Evolutionary conservation across 2,888 invertebrate genomes (phyloP), one percentile per base, ranked within the genome.

Genomic region (Phaonia tiefii): DNA sequence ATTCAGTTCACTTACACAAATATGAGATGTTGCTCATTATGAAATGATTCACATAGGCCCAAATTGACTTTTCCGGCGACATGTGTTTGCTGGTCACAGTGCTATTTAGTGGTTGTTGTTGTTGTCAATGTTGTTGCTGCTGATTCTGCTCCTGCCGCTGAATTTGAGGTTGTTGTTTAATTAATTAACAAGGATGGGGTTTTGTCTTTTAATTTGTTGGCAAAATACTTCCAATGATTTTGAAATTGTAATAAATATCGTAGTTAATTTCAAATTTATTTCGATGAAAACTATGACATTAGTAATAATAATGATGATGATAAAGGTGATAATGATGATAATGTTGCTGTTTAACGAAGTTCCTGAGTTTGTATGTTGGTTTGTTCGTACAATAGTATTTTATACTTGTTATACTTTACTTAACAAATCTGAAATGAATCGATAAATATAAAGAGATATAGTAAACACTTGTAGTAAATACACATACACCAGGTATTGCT

Each of bases 21-120:
- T 90, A 89, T 86, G 90, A 89, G 84, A 90, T 89, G 84, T 90
- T 90, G 86, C 89, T 90, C 88, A 90, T 88, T 82, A 90, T 87
- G 84, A 90, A 86, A 76, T 90, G 90, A 86, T 90, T 90, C 80
- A 89, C 85, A 85, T 90, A 89, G 76, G 90, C 89, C 87, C 88
- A 84, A 85, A 89, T 86, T 56, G 89, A 89, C 84, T 89, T 89
- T 82, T 89, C 90, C 73, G 90, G 90, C 85, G 89, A 87, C 90
- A 89, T 89, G 42, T 75, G 67, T 82, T 67, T 46, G 69, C 15
- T 51, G 22, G 51, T 69, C n/a, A 26, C 25, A 63, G 42, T 39
- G 49, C 56, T 7, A 31, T 51, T 42, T 49, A 56, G 1, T 22
- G 51, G 10, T 11, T 37, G 17, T 67, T 31, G 37, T 46, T 49